A percentile compares a stretch with the other conserved stretches of the same genome.
These are phyloP conservation scores for Lottia gigantea DNA, from an alignment of 2,888 invertebrate genomes.

Conservation along the genomic window DNA sequence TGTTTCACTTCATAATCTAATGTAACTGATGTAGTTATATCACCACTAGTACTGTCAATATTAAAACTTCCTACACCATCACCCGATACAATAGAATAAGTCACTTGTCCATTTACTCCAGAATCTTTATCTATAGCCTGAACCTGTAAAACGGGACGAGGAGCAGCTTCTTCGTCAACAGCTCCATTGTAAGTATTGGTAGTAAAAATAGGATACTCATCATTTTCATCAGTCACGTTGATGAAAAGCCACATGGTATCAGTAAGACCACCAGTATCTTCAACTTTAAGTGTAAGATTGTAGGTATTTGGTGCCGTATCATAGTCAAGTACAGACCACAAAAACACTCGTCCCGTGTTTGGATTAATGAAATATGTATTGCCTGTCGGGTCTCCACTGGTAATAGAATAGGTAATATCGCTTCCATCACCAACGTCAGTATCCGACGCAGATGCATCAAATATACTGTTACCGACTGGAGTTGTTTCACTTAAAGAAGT, in stretches of 20 bases:
- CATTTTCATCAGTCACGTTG: conserved; percentile 43
- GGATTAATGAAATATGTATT: conserved; percentile 38
- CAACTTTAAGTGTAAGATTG: conserved; percentile 37
- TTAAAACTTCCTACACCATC: conserved; percentile 42
- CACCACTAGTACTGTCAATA: conserved; percentile 43
- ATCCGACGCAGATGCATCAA: conserved; percentile 25
- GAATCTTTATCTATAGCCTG: conserved; percentile 35
- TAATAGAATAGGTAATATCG: conserved; percentile 42
- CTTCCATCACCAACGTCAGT: conserved; percentile 46
- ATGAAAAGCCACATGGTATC: conserved; percentile 38
- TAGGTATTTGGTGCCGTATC: conserved; percentile 42
- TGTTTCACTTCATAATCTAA: conserved; percentile 51
- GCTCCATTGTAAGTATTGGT: conserved; percentile 32
- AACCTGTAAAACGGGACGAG: conserved; percentile 24
- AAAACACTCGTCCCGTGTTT: conserved; percentile 35
- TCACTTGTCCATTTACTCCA: conserved; percentile 41
- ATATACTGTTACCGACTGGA: not conserved
- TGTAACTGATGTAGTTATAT: conserved; percentile 33
- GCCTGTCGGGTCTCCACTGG: conserved; percentile 37
- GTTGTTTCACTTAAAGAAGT: not conserved
- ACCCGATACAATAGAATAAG: conserved; percentile 42
- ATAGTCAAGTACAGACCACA: conserved; percentile 47
- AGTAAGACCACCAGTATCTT: conserved; percentile 35
- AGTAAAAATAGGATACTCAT: conserved; percentile 41
- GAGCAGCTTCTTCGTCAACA: conserved; percentile 37